Percentiles rank a stretch among this genome's conserved stretches.
These are phyloP conservation scores for Otolemur garnettii DNA, from an alignment of 2,113 vertebrate species.

Conservation along the genomic window DNA sequence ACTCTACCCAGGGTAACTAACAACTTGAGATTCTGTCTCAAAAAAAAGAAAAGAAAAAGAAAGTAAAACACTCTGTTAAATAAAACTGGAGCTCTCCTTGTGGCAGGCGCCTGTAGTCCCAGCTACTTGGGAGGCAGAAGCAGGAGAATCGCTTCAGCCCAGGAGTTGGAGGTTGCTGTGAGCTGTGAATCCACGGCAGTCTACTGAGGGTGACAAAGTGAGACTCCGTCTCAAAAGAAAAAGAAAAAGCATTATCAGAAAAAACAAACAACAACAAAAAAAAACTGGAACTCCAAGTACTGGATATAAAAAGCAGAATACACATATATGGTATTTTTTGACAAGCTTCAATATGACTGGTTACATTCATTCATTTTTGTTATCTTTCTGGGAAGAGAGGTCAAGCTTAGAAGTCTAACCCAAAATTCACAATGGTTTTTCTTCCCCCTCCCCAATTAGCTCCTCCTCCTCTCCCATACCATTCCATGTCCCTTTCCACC, in stretches of 20 bases:
- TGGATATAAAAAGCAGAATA: conserved; percentile 15
- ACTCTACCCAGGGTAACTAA: too few species aligned
- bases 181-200: too few species aligned
- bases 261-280: too few species aligned
- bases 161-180: too few species aligned
- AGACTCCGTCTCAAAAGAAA: too few species aligned
- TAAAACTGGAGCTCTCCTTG: not conserved
- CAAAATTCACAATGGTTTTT: conserved; percentile 35
- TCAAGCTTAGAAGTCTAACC: conserved; percentile 9
- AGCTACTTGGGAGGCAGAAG: too few species aligned
- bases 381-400: conserved; percentile 9
- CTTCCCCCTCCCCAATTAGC: not conserved
- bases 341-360: conserved; percentile 46
- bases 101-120: too few species aligned
- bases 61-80: conserved; percentile 46
- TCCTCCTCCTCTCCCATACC: not conserved
- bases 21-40: too few species aligned
- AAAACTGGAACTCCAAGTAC: not conserved
- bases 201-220: too few species aligned
- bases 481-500: not conserved
- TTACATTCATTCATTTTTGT: conserved; percentile 33
- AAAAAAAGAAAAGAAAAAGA: not conserved
- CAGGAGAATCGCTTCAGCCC: too few species aligned
- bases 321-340: not conserved
- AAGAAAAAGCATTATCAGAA: too few species aligned